These are phyloP conservation scores for Trochalopteron elliotii DNA, from an alignment of 2,113 vertebrate species.

Conservation along the genomic window DNA sequence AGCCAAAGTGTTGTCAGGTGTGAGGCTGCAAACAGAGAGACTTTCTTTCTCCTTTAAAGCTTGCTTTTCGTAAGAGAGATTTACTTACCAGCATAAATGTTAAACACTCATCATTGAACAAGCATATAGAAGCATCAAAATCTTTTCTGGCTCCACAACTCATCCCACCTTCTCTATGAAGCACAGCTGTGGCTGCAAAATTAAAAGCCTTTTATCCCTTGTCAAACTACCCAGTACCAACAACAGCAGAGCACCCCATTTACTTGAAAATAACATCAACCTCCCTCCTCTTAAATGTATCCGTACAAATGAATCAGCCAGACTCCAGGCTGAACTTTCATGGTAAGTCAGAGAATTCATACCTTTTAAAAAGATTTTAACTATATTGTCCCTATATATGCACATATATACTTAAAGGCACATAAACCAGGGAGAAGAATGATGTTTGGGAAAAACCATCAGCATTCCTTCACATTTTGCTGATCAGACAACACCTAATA, in stretches of 20 bases:
- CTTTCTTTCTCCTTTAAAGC: background rate
- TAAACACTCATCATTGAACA: background rate
- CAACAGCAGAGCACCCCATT: background rate
- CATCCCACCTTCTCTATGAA: background rate
- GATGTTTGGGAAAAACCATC: background rate
- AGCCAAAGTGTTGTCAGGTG: background rate
- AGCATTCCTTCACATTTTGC: background rate
- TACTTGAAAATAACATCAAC: background rate
- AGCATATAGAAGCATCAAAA: background rate
- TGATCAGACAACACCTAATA: background rate
- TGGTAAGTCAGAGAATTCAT: background rate
- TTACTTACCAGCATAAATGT: constrained; percentile 2
- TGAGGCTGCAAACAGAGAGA: constrained; percentile 1
- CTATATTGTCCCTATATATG: background rate
- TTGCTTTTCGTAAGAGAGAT: background rate
- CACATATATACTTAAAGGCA: background rate
- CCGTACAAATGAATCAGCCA: background rate
- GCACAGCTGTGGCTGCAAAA: background rate
- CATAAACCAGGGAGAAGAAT: background rate
- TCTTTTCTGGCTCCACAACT: background rate
- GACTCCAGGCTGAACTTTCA: background rate
- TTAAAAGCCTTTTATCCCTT: background rate
- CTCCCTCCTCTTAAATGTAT: background rate
- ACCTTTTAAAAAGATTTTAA: background rate
- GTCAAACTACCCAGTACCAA: background rate